Conservation (phyloP, 2,888 invertebrate genomes). For the Meandrusa payeni region DNA sequence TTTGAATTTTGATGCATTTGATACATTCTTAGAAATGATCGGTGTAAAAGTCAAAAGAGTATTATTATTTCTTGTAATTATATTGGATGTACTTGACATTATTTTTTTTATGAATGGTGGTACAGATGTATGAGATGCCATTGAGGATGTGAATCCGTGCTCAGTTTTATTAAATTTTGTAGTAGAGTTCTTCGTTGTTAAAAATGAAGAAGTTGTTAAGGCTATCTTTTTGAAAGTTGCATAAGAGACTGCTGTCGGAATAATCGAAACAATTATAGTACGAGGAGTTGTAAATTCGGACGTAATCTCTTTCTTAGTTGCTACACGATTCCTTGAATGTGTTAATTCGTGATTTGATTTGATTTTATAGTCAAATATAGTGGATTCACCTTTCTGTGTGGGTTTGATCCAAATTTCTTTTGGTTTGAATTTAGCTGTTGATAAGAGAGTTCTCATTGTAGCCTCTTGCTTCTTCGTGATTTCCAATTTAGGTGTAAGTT, state of each 20-base stretch:
- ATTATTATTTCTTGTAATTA: conserved; percentile 30
- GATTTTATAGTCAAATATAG: conserved; percentile 50
- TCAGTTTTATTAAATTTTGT: conserved; percentile 41
- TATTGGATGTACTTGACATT: conserved; percentile 24
- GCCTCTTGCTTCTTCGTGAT: conserved; percentile 50
- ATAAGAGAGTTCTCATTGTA: conserved; percentile 46
- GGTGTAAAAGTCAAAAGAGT: conserved; percentile 13
- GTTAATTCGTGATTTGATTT: conserved; percentile 44
- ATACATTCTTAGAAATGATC: conserved; percentile 30
- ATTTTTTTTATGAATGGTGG: conserved; percentile 37
- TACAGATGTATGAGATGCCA: conserved; percentile 43
- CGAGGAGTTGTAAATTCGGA: conserved; percentile 61
- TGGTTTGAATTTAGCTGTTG: conserved; percentile 65
- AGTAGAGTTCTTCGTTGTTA: conserved; percentile 42
- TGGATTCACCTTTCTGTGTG: conserved; percentile 72
- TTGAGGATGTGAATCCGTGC: conserved; percentile 52
- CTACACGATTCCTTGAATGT: conserved; percentile 44
- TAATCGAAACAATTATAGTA: conserved; percentile 73
- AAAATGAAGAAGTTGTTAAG: conserved; percentile 54
- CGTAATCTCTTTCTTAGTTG: conserved; percentile 48
- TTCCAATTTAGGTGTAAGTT: conserved; percentile 35
- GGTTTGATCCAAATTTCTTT: conserved; percentile 77
- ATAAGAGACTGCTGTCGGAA: conserved; percentile 72
- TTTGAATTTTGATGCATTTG: conserved; percentile 26
- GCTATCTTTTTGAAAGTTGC: conserved; percentile 68